Conservation (phyloP, 35 echinoderm and acorn worm genomes). For the Ophioderma brevispina region DNA sequence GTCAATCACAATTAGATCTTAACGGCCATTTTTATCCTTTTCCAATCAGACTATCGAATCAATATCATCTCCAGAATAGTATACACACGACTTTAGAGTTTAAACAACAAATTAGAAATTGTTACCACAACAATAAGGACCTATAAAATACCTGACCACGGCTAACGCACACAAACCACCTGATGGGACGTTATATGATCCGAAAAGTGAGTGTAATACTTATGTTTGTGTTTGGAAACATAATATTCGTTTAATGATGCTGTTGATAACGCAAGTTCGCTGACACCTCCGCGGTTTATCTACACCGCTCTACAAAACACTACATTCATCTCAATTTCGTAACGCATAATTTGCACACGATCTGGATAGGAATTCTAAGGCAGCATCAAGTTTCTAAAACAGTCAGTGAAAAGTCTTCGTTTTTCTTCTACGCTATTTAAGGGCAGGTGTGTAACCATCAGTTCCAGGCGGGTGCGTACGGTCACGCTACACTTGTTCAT, state of each 20-base stretch:
- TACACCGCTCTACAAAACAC: neutral
- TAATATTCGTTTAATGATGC: conserved; percentile 11
- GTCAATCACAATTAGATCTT: too few species aligned
- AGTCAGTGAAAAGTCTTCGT: neutral
- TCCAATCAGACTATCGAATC: too few species aligned
- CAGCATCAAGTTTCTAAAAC: neutral
- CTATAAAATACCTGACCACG: neutral
- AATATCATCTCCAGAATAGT: too few species aligned
- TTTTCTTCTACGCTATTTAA: too few species aligned
- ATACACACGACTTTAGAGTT: neutral
- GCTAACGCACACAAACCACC: neutral
- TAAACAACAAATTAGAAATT: neutral
- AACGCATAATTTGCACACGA: neutral
- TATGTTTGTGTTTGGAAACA: neutral
- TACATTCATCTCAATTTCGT: neutral
- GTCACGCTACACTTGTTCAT: too few species aligned
- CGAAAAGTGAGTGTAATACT: neutral
- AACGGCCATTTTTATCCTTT: too few species aligned
- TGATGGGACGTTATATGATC: neutral
- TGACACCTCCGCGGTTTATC: neutral
- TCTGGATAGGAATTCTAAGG: neutral
- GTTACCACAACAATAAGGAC: neutral
- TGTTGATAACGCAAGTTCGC: neutral
- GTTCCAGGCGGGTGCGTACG: too few species aligned
- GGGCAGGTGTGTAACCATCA: too few species aligned